Percentiles rank a stretch among this genome's conserved stretches.
Conservation (phyloP, 1,140 invertebrate species). For the Macrostomum lignano region DNA sequence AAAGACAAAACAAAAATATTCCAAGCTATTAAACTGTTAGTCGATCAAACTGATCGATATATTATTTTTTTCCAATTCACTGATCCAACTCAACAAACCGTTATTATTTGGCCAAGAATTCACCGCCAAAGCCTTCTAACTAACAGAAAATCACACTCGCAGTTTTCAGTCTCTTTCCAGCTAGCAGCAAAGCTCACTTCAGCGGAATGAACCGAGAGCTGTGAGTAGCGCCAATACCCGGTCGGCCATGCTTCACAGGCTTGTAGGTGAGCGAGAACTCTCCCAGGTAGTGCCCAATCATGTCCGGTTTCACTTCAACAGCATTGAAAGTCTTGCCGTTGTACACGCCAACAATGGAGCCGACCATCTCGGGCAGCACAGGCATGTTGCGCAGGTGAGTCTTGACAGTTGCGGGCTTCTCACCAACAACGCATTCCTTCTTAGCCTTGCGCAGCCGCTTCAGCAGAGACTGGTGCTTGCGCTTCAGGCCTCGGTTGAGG, state of each 20-base stretch:
- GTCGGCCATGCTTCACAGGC: slow-evolving; percentile 94
- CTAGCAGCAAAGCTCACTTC: no score
- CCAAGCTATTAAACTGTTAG: no score
- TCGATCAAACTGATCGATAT: no score
- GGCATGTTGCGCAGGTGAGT: slow-evolving; percentile 96
- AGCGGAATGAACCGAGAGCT: slow-evolving; percentile 97
- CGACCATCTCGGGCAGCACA: slow-evolving; percentile 96
- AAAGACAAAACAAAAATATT: no score
- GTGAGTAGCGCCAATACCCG: slow-evolving; percentile 99
- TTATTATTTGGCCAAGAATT: no score
- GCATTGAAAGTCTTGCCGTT: slow-evolving; percentile 93
- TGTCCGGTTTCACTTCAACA: slow-evolving; percentile 64
- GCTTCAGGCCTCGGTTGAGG: slow-evolving; percentile 70
- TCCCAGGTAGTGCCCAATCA: slow-evolving; percentile 96
- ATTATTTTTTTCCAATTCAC: no score
- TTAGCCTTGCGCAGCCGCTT: slow-evolving; percentile 42
- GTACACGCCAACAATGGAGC: slow-evolving; percentile 93
- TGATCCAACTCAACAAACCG: no score
- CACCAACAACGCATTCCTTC: slow-evolving; percentile 75
- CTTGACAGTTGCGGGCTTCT: slow-evolving; percentile 90
- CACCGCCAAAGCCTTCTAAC: no score
- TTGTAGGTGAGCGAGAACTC: slow-evolving; percentile 98
- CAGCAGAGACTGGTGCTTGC: slow-evolving; percentile 77
- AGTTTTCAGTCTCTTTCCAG: no score
- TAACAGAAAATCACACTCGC: no score